Conservation (phyloP, 2,113 vertebrate species). For the Pedionomus torquatus region DNA sequence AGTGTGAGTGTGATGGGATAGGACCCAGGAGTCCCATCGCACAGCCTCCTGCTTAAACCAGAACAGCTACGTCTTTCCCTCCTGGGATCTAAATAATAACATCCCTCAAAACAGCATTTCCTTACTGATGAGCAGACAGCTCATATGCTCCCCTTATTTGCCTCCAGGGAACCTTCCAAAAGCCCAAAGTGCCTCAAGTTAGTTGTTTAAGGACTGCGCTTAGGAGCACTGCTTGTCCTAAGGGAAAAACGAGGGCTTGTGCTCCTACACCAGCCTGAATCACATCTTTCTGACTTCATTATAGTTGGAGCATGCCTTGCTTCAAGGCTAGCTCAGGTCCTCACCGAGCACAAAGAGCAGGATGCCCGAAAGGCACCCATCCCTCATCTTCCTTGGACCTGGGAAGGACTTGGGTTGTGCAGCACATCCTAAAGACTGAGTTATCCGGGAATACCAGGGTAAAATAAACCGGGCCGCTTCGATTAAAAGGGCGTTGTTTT, state of each 20-base stretch:
- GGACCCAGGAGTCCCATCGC: constrained; percentile 4
- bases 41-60: neutral
- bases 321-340: neutral
- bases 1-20: neutral
- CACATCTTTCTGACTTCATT: neutral
- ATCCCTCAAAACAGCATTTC: constrained; percentile 22
- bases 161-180: constrained; percentile 8
- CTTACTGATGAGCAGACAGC: neutral
- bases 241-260: neutral
- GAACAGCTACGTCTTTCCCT: neutral
- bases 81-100: constrained; percentile 33
- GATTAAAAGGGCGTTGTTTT: neutral
- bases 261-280: neutral
- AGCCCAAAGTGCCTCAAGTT: neutral
- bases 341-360: neutral
- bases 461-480: neutral
- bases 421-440: neutral
- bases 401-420: neutral
- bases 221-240: neutral
- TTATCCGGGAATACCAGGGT: neutral
- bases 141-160: neutral
- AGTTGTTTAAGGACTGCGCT: neutral
- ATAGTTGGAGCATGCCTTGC: neutral
- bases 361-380: neutral
- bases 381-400: neutral